Percentiles rank a stretch among this genome's conserved stretches.
Conservation (phyloP, 1,140 invertebrate genomes). For the Pectinophora gossypiella region DNA sequence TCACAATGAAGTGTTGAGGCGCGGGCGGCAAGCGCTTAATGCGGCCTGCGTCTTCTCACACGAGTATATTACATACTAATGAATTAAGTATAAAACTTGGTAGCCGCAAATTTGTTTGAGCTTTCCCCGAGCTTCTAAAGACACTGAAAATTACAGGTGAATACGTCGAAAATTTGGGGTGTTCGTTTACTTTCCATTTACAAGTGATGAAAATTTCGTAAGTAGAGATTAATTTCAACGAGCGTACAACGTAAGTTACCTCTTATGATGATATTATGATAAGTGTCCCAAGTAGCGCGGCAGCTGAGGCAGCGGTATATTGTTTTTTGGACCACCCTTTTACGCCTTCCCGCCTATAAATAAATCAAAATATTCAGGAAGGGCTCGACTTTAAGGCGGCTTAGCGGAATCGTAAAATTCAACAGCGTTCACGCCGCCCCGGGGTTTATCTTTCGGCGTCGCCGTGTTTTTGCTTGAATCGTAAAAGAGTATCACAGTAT, state of each 20-base stretch:
- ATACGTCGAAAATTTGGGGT: slow-evolving; percentile 1
- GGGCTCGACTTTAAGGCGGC: slow-evolving; percentile 71
- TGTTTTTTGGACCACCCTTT: slow-evolving; percentile 66
- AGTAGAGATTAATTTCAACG: background rate
- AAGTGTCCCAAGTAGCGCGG: slow-evolving; percentile 34
- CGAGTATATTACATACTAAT: slow-evolving; percentile 61
- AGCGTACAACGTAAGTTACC: background rate
- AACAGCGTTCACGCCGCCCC: slow-evolving; percentile 61
- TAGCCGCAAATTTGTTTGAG: slow-evolving; percentile 47
- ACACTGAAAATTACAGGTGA: slow-evolving; percentile 7
- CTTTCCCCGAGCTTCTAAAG: slow-evolving; percentile 23
- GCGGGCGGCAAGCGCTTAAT: slow-evolving; percentile 61
- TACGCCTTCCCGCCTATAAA: slow-evolving; percentile 67
- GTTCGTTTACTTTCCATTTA: background rate
- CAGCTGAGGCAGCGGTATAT: slow-evolving; percentile 53
- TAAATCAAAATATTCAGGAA: slow-evolving; percentile 75
- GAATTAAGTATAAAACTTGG: slow-evolving; percentile 58
- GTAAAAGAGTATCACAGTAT: slow-evolving; percentile 63
- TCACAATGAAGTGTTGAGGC: slow-evolving; percentile 69
- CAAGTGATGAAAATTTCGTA: background rate
- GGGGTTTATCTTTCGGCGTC: slow-evolving; percentile 60
- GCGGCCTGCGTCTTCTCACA: slow-evolving; percentile 57
- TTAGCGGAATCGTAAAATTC: slow-evolving; percentile 74
- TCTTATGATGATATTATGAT: slow-evolving; percentile 28
- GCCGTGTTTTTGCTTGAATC: slow-evolving; percentile 61